Base-by-base conservation (phyloP, 2,113 vertebrate species). In the Podarcis muralis region DNA sequence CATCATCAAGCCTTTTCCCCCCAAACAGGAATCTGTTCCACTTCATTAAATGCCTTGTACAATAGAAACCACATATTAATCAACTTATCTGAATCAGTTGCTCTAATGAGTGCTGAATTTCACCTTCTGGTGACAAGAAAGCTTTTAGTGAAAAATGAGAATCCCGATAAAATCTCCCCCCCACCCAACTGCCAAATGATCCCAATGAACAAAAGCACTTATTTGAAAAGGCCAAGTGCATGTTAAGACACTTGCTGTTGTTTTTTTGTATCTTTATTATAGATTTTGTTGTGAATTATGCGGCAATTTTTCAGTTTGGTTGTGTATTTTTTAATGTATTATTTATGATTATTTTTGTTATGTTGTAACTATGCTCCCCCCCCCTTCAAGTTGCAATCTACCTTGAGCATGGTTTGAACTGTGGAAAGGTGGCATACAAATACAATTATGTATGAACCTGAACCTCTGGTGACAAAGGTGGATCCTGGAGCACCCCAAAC, bases 41-140 rank as follows among this genome's bases (percentile, higher is more conserved):
- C 30, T 69, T 79, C 40, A 71, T 80, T 87, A 35, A 18, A 40
- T 71, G 22, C 18, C 65, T 18, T 25, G 65, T 37, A 87, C 66
- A 80, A 87, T 80, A 25, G 13, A 71, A 86, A 87, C 23, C 43
- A 80, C 15, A 35, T 86, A 69, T 77, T 80, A 57, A 80, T 80
- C 40, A 79, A 80, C 37, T 48, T 87, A 37, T 40, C 62, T 62
- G 25, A 72, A 76, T 75, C 37, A 48, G 3, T 59, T 69, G 6
- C 11, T 15, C 7, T 76, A 27, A 68, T 25, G 7, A 32, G 30
- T 32, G 40, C 57, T 53, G n/a, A 27, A 57, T 37, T 68, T 79
- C 30, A 35, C 35, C 65, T 37, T 37, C 20, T 88, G 53, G 13
- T 27, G 65, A 35, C 13, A 68, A 65, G 23, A 53, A 75, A 82